phyloP scores from a whole-genome alignment of 2,113 vertebrate genomes.

The Nycticorax nycticorax region DNA sequence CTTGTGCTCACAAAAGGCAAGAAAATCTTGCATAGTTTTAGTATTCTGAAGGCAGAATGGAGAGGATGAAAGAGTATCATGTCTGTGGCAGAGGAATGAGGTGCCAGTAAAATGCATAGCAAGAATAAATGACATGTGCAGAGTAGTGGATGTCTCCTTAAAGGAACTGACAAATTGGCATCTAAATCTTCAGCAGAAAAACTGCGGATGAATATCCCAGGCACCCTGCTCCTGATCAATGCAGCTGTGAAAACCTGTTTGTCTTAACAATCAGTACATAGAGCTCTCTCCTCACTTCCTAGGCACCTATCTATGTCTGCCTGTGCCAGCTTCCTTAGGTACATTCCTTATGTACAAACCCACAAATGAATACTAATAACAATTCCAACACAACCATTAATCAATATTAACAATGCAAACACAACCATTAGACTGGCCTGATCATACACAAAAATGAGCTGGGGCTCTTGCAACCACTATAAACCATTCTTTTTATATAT shows the following conservation, averaged over 20 bases:
- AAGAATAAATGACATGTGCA: background rate
- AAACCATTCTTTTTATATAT: background rate
- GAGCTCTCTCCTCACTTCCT: background rate
- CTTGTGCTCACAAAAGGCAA: background rate
- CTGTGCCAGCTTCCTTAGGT: background rate
- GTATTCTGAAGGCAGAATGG: background rate
- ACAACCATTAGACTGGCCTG: background rate
- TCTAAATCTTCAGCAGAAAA: background rate
- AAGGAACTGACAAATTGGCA: background rate
- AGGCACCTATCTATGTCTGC: background rate
- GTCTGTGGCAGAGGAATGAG: background rate
- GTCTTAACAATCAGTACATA: background rate
- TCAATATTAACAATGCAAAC: background rate
- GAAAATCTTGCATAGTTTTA: background rate
- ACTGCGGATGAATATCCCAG: background rate
- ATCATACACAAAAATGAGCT: background rate
- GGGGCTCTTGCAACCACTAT: background rate
- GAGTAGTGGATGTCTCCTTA: background rate
- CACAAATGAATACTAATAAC: background rate
- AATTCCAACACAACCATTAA: background rate
- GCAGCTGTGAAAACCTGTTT: background rate
- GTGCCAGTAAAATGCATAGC: background rate
- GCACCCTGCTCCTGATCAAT: background rate
- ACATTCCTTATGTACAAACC: background rate
- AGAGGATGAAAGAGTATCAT: background rate